Percentiles rank a stretch among this genome's conserved stretches.
phyloP scores from a whole-genome alignment of 2,113 vertebrate species.

The Aplodontia rufa region DNA sequence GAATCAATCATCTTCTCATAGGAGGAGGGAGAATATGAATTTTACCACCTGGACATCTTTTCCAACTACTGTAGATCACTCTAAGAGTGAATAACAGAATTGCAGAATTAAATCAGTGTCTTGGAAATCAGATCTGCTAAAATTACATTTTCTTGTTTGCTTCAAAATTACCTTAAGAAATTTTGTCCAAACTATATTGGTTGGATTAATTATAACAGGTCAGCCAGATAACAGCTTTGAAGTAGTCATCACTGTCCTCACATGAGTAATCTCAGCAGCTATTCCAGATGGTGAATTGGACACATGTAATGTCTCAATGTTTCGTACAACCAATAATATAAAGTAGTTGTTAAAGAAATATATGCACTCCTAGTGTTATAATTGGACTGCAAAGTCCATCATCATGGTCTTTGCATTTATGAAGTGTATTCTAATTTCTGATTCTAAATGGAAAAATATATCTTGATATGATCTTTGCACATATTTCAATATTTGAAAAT shows the following conservation, averaged over 20 bases:
- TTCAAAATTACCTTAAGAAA: conserved; percentile 3
- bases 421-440: not conserved
- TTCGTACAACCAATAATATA: not conserved
- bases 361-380: not conserved
- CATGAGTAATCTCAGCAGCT: not conserved
- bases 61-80: not conserved
- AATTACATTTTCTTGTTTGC: not conserved
- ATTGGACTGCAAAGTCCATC: not conserved
- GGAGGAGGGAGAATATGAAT: not conserved
- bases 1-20: not conserved
- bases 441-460: conserved; percentile 15
- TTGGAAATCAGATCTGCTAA: not conserved
- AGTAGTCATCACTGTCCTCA: not conserved
- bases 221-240: not conserved
- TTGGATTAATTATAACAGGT: not conserved
- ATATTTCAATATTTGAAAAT: conserved; percentile 10
- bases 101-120: not conserved
- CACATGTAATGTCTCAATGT: not conserved
- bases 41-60: not conserved
- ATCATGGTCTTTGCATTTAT: not conserved
- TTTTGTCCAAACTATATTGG: not conserved
- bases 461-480: not conserved
- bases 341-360: not conserved
- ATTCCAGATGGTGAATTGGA: not conserved
- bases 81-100: not conserved